A percentile compares a stretch with the other conserved stretches of the same genome.
phyloP scores from a whole-genome alignment of 2,888 invertebrate species.

The Automeris io region DNA sequence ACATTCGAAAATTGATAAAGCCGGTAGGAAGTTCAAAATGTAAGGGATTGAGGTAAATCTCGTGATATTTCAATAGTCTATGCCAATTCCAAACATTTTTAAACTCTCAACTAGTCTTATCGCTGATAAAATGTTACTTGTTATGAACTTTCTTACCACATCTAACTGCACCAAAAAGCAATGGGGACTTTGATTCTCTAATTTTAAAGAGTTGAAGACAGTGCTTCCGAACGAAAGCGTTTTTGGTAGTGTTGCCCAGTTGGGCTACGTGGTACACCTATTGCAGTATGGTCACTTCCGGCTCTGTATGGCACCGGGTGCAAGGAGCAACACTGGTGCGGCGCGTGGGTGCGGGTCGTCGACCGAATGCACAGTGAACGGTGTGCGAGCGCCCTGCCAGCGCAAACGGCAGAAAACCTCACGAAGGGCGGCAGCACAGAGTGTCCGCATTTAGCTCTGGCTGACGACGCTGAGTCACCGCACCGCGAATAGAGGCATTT shows the following conservation, averaged over 20 bases:
- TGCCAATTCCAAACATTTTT: no score
- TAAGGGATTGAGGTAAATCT: no score
- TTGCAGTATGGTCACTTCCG: constrained; percentile 1
- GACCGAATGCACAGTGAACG: constrained; percentile 55
- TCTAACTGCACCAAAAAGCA: no score
- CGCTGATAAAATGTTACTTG: no score
- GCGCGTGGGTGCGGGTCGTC: constrained; percentile 66
- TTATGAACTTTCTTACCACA: no score
- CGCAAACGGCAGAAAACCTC: constrained; percentile 69
- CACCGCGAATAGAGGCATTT: constrained; percentile 70
- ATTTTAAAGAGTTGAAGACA: not conserved
- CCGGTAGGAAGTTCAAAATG: no score
- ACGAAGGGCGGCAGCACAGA: constrained; percentile 73
- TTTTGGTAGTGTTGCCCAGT: constrained; percentile 1
- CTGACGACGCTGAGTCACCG: constrained; percentile 71
- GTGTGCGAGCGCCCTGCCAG: constrained; percentile 57
- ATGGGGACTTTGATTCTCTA: no score
- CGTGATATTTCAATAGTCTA: no score
- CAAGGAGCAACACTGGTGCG: constrained; percentile 46
- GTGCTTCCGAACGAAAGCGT: constrained; percentile 2
- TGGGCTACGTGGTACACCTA: constrained; percentile 6
- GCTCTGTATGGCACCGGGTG: constrained; percentile 49
- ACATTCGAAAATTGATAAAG: no score
- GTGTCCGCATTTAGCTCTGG: constrained; percentile 73
- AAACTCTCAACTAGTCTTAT: no score